Conservation (phyloP, 2,888 invertebrate species). For the Thera britannica region DNA sequence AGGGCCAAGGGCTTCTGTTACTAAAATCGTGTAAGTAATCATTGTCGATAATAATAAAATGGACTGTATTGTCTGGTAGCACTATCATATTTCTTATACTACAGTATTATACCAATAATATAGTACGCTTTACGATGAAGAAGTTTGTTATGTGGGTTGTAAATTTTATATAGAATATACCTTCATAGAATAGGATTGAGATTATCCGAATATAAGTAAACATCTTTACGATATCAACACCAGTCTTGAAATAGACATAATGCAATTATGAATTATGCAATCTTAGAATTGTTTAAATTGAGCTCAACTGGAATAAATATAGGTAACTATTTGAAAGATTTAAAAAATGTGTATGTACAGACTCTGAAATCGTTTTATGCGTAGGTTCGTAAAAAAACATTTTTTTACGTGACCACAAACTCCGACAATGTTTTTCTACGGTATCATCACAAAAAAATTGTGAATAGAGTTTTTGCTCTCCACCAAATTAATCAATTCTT, state of each 20-base stretch:
- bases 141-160: background rate
- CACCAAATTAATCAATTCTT: conserved; percentile 23
- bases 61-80: background rate
- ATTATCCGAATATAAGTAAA: conserved; percentile 6
- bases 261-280: conserved; percentile 13
- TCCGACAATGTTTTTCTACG: conserved; percentile 5
- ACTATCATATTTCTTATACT: background rate
- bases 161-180: conserved; percentile 4
- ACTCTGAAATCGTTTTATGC: background rate
- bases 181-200: conserved; percentile 4
- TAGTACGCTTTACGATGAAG: background rate
- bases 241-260: conserved; percentile 5
- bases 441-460: conserved; percentile 1
- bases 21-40: conserved; percentile 40
- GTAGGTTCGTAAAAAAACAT: background rate
- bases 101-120: background rate
- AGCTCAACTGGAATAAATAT: conserved; percentile 3
- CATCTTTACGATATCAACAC: conserved; percentile 16
- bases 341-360: background rate
- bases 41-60: conserved; percentile 6
- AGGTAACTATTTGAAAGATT: background rate
- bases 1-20: conserved; percentile 71
- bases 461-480: conserved; percentile 5
- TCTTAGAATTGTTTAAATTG: background rate
- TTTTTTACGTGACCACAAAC: conserved; percentile 6